Evolutionary conservation across 2,888 invertebrate genomes (phyloP).

Genomic region (Scaptomyza polygonia): DNA sequence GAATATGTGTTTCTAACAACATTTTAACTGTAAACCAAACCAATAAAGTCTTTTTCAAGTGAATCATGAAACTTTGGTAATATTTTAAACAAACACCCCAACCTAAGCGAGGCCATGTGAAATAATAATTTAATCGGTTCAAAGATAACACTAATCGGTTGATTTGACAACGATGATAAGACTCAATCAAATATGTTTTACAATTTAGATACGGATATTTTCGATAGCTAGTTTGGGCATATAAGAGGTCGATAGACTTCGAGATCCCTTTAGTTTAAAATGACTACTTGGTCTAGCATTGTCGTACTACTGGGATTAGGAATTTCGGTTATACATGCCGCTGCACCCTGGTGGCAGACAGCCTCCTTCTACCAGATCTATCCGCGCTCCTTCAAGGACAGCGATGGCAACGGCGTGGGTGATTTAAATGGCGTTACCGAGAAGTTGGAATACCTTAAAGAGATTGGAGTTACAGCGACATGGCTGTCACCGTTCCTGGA

Average conservation of each 20-base stretch:
- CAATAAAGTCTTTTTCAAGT: too few relatives aligned
- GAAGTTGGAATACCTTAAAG: slow-evolving; percentile 88
- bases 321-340: slow-evolving; percentile 54
- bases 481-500: slow-evolving; percentile 90
- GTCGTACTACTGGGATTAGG: slow-evolving; percentile 58
- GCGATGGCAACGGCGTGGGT: slow-evolving; percentile 92
- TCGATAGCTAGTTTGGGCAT: slow-evolving; percentile 29
- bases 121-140: slow-evolving; percentile 13
- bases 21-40: neutral
- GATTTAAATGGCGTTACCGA: slow-evolving; percentile 91
- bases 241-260: slow-evolving; percentile 46
- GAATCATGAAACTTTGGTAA: neutral
- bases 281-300: slow-evolving; percentile 57
- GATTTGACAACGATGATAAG: slow-evolving; percentile 33
- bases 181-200: slow-evolving; percentile 26
- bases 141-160: slow-evolving; percentile 39
- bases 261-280: slow-evolving; percentile 52
- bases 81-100: neutral
- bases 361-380: slow-evolving; percentile 94
- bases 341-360: slow-evolving; percentile 90
- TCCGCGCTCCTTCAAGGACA: slow-evolving; percentile 93
- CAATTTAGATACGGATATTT: slow-evolving; percentile 30
- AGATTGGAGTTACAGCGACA: slow-evolving; percentile 88
- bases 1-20: neutral
- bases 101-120: neutral